These are phyloP conservation scores for Philopotamus ludificatus DNA, from an alignment of 1,140 invertebrate genomes.

Conservation along the genomic window DNA sequence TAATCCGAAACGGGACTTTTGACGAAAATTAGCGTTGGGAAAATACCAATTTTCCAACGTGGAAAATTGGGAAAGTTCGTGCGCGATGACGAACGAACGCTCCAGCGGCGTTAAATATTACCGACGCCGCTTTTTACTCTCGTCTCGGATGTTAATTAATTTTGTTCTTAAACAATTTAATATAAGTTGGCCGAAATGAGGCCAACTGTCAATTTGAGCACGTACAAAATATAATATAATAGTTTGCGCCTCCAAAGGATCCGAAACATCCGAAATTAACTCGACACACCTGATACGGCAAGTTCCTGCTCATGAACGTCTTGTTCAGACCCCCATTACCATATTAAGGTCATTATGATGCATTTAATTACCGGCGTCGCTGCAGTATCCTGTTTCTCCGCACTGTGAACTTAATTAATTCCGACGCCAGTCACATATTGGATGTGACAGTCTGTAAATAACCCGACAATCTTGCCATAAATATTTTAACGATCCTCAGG, in stretches of 20 bases:
- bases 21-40: not conserved
- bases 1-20: not conserved
- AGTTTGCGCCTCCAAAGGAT: no score
- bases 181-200: not conserved
- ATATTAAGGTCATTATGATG: not conserved
- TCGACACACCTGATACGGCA: no score
- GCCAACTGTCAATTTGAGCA: not conserved
- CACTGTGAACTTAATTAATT: not conserved
- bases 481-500: no score
- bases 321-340: not conserved
- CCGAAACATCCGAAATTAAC: no score
- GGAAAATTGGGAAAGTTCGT: not conserved
- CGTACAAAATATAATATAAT: no score
- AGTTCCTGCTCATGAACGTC: not conserved
- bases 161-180: not conserved
- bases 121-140: not conserved
- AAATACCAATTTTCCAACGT: not conserved
- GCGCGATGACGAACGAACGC: not conserved
- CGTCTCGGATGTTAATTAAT: not conserved
- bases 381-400: not conserved
- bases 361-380: not conserved
- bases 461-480: no score
- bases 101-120: not conserved
- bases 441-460: no score
- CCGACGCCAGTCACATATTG: not conserved